These are phyloP conservation scores for Platichthys stellatus DNA, from an alignment of 2,113 vertebrate genomes.

Conservation along the genomic window DNA sequence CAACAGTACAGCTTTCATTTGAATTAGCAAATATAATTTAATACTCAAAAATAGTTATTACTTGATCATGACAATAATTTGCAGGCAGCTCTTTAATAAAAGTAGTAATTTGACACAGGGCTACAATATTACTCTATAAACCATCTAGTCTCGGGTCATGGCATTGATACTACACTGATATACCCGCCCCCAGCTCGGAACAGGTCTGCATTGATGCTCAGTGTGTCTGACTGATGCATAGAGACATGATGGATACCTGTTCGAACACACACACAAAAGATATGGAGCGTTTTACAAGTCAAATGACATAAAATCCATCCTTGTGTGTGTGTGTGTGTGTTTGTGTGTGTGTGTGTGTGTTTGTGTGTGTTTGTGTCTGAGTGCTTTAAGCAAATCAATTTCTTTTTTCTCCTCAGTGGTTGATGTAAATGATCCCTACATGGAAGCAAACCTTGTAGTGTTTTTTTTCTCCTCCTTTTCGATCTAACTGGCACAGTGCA, in stretches of 20 bases:
- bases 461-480: constrained; percentile 41
- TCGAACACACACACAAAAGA: constrained; percentile 19
- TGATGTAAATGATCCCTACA: constrained; percentile 59
- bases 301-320: constrained; percentile 47
- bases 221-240: constrained; percentile 48
- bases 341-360: not conserved
- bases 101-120: not conserved
- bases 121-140: not conserved
- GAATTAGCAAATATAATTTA: not conserved
- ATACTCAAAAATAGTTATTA: too few species aligned
- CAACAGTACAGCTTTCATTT: not conserved
- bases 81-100: not conserved
- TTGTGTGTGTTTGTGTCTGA: constrained; percentile 9
- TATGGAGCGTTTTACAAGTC: constrained; percentile 42
- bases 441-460: constrained; percentile 37
- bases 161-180: constrained; percentile 30
- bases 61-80: not conserved
- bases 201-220: constrained; percentile 25
- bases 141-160: constrained; percentile 6
- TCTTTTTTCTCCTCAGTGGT: constrained; percentile 27
- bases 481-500: not conserved
- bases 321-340: not conserved
- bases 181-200: constrained; percentile 36
- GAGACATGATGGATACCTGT: constrained; percentile 42
- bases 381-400: constrained; percentile 52